These are phyloP conservation scores for Apodemia mormo DNA, from an alignment of 2,888 invertebrate genomes.

Conservation along the genomic window DNA sequence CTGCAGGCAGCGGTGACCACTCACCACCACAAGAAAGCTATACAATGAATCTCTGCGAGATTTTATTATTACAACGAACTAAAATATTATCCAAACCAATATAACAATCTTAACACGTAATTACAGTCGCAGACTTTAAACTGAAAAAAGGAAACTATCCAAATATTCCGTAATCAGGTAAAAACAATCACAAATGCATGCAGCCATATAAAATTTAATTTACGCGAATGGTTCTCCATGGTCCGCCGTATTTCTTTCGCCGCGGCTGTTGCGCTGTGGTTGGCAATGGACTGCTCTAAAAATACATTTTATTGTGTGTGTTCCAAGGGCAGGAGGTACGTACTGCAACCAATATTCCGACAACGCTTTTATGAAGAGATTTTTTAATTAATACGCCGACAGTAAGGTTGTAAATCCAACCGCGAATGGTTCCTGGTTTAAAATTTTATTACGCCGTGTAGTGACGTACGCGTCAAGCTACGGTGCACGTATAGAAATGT, in stretches of 20 bases:
- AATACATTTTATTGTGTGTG: slow-evolving; percentile 76
- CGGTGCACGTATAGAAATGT: slow-evolving; percentile 22
- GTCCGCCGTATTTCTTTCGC: slow-evolving; percentile 57
- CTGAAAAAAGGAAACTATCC: too few species aligned
- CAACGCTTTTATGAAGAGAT: slow-evolving; percentile 57
- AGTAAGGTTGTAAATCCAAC: slow-evolving; percentile 54
- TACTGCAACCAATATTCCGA: slow-evolving; percentile 40
- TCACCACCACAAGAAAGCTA: too few species aligned
- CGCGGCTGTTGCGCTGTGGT: slow-evolving; percentile 65
- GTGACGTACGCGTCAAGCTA: slow-evolving; percentile 30
- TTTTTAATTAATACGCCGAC: slow-evolving; percentile 61
- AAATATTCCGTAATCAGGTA: slow-evolving; percentile 35
- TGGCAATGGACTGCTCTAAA: slow-evolving; percentile 74
- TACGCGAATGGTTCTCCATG: slow-evolving; percentile 52
- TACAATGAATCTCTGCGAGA: too few species aligned
- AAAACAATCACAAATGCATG: slow-evolving; percentile 46
- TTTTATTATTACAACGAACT: too few species aligned
- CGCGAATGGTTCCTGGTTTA: slow-evolving; percentile 54
- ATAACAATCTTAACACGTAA: too few species aligned
- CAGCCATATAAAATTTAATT: slow-evolving; percentile 49
- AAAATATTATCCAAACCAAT: too few species aligned
- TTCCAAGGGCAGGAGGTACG: slow-evolving; percentile 66
- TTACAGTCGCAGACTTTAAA: too few species aligned
- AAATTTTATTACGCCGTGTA: slow-evolving; percentile 43
- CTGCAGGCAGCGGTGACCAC: too few species aligned